Percentiles rank a stretch among this genome's conserved stretches.
These are phyloP conservation scores for Ctenopoma multispine DNA, from an alignment of 2,797 vertebrate genomes.

Conservation along the genomic window DNA sequence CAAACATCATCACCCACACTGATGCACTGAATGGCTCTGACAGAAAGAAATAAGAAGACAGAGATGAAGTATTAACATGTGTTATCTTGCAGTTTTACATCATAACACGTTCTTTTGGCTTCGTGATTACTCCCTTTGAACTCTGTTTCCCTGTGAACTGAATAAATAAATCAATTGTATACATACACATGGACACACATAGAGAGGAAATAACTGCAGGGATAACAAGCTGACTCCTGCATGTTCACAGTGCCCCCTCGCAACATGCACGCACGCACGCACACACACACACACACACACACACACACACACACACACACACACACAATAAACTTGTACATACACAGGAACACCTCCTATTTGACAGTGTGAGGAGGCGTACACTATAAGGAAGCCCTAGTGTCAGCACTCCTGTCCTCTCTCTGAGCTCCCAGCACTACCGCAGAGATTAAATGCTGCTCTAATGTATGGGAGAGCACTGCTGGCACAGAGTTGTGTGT, in stretches of 20 bases:
- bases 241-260: conserved; percentile 26
- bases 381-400: conserved; percentile 64
- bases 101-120: conserved; percentile 33
- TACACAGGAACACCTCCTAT: conserved; percentile 35
- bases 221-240: conserved; percentile 50
- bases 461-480: conserved; percentile 75
- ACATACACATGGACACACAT: conserved; percentile 12
- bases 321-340: conserved; percentile 27
- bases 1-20: conserved; percentile 99
- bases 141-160: conserved; percentile 14
- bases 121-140: not conserved
- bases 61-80: conserved; percentile 33
- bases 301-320: not conserved
- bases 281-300: not conserved
- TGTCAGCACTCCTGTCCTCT: conserved; percentile 81
- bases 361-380: conserved; percentile 65
- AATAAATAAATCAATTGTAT: conserved; percentile 37
- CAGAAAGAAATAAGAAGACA: conserved; percentile 22
- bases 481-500: conserved; percentile 52
- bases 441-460: conserved; percentile 80
- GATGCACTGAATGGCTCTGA: conserved; percentile 98
- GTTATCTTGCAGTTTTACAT: conserved; percentile 25
- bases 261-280: not conserved
- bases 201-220: not conserved
- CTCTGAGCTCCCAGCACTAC: conserved; percentile 75